Evolutionary conservation across 2,113 vertebrate species (phyloP).

Genomic region (Phasianus colchicus): DNA sequence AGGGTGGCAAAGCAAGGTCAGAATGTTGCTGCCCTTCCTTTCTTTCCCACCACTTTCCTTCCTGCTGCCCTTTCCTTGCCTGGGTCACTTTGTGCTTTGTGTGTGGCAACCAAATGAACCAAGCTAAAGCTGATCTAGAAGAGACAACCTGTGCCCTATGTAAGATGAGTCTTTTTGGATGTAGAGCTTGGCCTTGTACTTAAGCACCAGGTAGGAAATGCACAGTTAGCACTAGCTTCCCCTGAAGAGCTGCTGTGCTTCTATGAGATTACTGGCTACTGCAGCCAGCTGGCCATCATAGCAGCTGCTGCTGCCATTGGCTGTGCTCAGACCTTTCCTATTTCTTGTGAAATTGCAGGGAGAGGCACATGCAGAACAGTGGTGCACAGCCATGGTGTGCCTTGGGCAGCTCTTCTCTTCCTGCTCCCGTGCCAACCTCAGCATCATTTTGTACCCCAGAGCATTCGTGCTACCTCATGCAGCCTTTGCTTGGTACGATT

Average conservation of each 20-base stretch:
- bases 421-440: background rate
- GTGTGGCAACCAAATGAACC: background rate
- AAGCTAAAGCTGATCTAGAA: background rate
- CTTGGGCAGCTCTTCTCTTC: background rate
- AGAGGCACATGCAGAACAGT: background rate
- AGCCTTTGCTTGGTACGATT: background rate
- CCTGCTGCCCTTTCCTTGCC: background rate
- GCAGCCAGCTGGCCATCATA: background rate
- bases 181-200: background rate
- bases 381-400: background rate
- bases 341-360: fast-evolving
- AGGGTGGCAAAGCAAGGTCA: background rate
- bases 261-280: background rate
- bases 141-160: background rate
- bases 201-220: fast-evolving
- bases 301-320: background rate
- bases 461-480: background rate
- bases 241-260: background rate
- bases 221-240: background rate
- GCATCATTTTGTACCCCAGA: background rate
- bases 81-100: background rate
- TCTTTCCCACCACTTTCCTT: background rate
- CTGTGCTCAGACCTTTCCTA: background rate
- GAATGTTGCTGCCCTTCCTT: background rate
- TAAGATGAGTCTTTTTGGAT: background rate